These are phyloP conservation scores for Tupaia tana DNA, from an alignment of 2,113 vertebrate species.

Conservation along the genomic window DNA sequence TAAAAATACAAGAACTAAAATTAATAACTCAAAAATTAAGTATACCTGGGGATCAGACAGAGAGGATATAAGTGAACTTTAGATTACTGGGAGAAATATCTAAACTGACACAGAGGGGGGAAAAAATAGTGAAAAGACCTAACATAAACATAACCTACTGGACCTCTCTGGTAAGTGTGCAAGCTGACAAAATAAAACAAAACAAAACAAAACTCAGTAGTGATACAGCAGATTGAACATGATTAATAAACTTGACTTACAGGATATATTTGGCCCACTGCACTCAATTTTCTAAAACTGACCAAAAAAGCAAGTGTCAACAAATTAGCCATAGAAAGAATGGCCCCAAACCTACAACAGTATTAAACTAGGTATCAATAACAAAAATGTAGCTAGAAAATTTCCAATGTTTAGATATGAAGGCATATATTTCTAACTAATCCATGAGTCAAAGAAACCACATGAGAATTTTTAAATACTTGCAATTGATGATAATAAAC, in stretches of 20 bases:
- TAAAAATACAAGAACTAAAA: constrained; percentile 37
- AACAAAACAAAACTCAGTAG: background rate
- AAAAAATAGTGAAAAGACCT: background rate
- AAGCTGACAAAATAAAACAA: background rate
- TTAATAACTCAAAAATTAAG: background rate
- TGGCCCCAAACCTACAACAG: background rate
- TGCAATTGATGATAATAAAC: constrained; percentile 23
- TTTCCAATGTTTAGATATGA: background rate
- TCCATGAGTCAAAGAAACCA: background rate
- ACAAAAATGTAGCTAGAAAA: constrained; percentile 30
- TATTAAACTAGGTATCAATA: background rate
- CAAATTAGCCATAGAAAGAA: background rate
- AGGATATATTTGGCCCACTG: background rate
- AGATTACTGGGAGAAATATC: constrained; percentile 14
- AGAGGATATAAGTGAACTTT: background rate
- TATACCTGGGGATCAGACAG: background rate
- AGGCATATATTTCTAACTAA: constrained; percentile 6
- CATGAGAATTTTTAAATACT: background rate
- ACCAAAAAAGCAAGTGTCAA: background rate
- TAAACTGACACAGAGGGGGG: background rate
- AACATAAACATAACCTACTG: background rate
- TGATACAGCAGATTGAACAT: background rate
- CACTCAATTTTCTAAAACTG: constrained; percentile 17
- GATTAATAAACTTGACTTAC: constrained; percentile 7
- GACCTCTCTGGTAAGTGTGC: no score